Evolutionary conservation across 2,113 vertebrate genomes (phyloP).

Genomic region (Heliornis fulica): DNA sequence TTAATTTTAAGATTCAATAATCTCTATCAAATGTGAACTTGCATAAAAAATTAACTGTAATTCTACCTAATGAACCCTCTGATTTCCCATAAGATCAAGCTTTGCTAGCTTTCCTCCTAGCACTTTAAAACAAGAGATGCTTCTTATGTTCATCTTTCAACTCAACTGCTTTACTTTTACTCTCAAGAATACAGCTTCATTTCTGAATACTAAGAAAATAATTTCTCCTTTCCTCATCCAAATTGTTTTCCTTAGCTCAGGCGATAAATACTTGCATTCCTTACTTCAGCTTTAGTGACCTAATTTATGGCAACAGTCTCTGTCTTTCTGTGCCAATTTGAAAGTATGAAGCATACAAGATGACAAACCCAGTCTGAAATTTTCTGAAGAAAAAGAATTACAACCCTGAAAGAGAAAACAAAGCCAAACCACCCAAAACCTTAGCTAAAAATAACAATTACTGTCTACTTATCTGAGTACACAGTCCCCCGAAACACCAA

Average conservation of each 20-base stretch:
- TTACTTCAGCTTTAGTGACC: slow-evolving; percentile 62
- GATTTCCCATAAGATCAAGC: background rate
- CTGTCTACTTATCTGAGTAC: background rate
- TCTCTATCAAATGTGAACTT: background rate
- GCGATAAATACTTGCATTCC: slow-evolving; percentile 41
- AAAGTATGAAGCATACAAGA: slow-evolving; percentile 34
- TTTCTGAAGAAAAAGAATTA: slow-evolving; percentile 47
- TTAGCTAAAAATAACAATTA: slow-evolving; percentile 38
- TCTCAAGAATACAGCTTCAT: background rate
- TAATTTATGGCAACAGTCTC: slow-evolving; percentile 58
- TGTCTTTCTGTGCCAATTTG: slow-evolving; percentile 45
- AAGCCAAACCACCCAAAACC: background rate
- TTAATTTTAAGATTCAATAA: background rate
- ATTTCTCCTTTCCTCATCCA: background rate
- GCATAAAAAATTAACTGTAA: background rate
- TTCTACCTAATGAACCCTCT: background rate
- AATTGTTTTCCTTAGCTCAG: slow-evolving; percentile 37
- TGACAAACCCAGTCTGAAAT: slow-evolving; percentile 53
- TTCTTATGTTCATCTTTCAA: background rate
- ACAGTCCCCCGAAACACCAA: background rate
- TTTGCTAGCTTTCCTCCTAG: background rate
- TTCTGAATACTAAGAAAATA: background rate
- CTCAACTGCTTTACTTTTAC: background rate
- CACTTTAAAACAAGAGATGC: background rate
- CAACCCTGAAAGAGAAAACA: background rate